Percentiles rank a stretch among this genome's conserved stretches.
Evolutionary conservation across 2,888 invertebrate genomes (phyloP).

Genomic region (Rhogogaster chlorosoma): DNA sequence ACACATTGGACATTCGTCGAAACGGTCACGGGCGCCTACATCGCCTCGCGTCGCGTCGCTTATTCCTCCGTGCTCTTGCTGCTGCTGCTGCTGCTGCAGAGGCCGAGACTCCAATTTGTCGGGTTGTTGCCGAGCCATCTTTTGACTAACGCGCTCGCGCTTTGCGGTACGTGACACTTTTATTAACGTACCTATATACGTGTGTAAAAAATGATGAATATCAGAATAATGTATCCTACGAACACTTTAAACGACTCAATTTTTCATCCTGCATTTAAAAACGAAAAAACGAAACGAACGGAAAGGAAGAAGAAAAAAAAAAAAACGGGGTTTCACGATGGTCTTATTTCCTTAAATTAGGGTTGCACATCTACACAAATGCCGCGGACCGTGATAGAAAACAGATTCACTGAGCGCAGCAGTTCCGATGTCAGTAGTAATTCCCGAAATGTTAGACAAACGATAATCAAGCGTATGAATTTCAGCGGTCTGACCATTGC

Average conservation of each 20-base stretch:
- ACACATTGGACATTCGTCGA: constrained; percentile 57
- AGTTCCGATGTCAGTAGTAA: not conserved
- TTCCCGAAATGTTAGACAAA: not conserved
- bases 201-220: not conserved
- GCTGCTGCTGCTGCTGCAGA: not conserved
- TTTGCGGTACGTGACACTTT: constrained; percentile 20
- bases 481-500: not conserved
- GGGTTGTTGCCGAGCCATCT: not conserved
- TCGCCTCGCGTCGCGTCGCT: not conserved
- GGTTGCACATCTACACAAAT: not conserved
- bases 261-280: not conserved
- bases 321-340: not conserved
- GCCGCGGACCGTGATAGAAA: not conserved
- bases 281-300: not conserved
- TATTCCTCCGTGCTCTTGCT: not conserved
- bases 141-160: constrained; percentile 38
- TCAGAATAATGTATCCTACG: not conserved
- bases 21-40: constrained; percentile 32
- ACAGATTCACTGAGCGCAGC: not conserved
- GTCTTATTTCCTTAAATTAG: not conserved
- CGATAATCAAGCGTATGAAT: constrained; percentile 3
- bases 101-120: constrained; percentile 44
- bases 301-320: not conserved
- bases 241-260: not conserved
- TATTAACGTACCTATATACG: constrained; percentile 4